A percentile compares a stretch with the other conserved stretches of the same genome.
Evolutionary conservation across 2,797 vertebrate species (phyloP).

Genomic region (Amblyopsis hoosieri): DNA sequence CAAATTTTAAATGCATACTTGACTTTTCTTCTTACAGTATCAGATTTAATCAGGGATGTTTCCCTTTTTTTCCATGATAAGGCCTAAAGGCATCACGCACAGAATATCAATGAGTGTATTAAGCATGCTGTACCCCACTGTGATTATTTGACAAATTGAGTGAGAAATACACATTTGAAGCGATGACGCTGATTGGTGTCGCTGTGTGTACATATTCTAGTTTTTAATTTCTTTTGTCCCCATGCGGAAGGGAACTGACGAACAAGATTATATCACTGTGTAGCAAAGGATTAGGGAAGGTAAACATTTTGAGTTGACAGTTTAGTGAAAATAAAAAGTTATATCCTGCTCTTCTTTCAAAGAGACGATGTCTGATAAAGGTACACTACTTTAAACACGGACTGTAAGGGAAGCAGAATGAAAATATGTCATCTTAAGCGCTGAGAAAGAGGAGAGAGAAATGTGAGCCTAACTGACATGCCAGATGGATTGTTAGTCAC

Average conservation of each 20-base stretch:
- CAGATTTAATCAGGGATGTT: constrained; percentile 19
- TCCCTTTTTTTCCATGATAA: constrained; percentile 10
- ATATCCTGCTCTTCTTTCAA: no score
- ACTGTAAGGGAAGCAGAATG: no score
- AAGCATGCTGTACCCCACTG: constrained; percentile 21
- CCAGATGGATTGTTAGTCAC: no score
- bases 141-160: constrained; percentile 27
- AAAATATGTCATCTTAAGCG: no score
- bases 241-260: constrained; percentile 35
- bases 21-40: constrained; percentile 36
- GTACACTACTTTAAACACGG: no score
- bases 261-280: constrained; percentile 43
- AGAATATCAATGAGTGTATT: constrained; percentile 20
- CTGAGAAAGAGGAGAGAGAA: no score
- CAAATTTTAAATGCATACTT: constrained; percentile 44
- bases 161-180: constrained; percentile 34
- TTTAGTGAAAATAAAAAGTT: no score
- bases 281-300: constrained; percentile 30
- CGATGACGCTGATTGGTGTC: constrained; percentile 61
- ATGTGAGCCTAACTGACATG: no score
- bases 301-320: no score
- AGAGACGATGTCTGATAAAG: no score
- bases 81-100: constrained; percentile 2
- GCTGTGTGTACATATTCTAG: constrained; percentile 27
- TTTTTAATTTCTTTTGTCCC: constrained; percentile 58